Percentiles rank a stretch among this genome's conserved stretches.
Conservation (phyloP, 2,113 vertebrate genomes). For the Holacanthus passer region DNA sequence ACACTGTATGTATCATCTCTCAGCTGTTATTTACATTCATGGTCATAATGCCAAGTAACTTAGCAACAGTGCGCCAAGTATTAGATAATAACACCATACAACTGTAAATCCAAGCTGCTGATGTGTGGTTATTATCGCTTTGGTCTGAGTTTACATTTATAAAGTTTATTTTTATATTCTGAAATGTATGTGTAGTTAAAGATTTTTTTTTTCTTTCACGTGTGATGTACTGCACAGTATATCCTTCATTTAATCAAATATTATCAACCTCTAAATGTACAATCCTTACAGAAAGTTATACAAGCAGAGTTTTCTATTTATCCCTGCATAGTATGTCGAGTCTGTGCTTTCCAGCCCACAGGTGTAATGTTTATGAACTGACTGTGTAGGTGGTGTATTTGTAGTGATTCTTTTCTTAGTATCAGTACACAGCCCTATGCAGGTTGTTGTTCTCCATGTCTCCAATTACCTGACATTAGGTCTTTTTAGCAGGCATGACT, state of each 20-base stretch:
- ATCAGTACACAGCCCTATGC: slow-evolving; percentile 58
- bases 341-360: slow-evolving; percentile 51
- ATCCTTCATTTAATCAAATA: slow-evolving; percentile 28
- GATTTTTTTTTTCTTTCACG: slow-evolving; percentile 43
- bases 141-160: slow-evolving; percentile 76
- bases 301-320: slow-evolving; percentile 51
- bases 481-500: slow-evolving; percentile 58
- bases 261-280: slow-evolving; percentile 39
- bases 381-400: slow-evolving; percentile 71
- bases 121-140: slow-evolving; percentile 77
- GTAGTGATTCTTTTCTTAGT: slow-evolving; percentile 62
- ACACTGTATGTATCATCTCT: slow-evolving; percentile 55
- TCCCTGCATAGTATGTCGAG: slow-evolving; percentile 37
- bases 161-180: slow-evolving; percentile 85
- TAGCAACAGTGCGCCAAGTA: slow-evolving; percentile 76
- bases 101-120: slow-evolving; percentile 82
- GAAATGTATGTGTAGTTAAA: slow-evolving; percentile 60
- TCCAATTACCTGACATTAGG: slow-evolving; percentile 28
- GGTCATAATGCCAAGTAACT: slow-evolving; percentile 76
- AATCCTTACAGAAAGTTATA: slow-evolving; percentile 25
- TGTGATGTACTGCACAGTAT: slow-evolving; percentile 40
- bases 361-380: slow-evolving; percentile 57
- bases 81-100: slow-evolving; percentile 73
- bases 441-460: slow-evolving; percentile 57
- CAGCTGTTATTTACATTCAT: slow-evolving; percentile 64